Evolutionary conservation across 2,113 vertebrate species (phyloP).

Genomic region (Picathartes gymnocephalus): DNA sequence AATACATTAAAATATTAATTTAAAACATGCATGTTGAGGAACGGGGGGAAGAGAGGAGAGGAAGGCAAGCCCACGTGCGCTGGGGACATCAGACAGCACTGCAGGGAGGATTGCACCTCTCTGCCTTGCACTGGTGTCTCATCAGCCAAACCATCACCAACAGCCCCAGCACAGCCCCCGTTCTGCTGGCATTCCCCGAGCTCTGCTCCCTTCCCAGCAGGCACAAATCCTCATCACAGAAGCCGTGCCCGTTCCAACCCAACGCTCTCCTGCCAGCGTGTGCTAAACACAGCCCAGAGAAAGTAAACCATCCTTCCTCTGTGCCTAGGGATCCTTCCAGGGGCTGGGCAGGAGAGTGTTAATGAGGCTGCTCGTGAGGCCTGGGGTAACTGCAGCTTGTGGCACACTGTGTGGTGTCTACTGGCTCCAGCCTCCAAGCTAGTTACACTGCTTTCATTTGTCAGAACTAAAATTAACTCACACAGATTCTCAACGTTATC

Average conservation of each 20-base stretch:
- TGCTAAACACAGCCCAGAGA: neutral
- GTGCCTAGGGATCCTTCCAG: neutral
- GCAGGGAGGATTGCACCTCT: neutral
- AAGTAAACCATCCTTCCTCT: neutral
- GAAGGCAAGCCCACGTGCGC: neutral
- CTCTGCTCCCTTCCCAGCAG: neutral
- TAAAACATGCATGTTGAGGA: neutral
- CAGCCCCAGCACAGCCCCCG: neutral
- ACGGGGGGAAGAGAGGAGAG: neutral
- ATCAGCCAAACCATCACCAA: neutral
- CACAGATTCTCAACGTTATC: neutral
- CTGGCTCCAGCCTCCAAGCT: neutral
- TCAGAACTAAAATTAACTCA: conserved; percentile 49
- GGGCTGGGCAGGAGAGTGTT: neutral
- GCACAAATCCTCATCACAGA: neutral
- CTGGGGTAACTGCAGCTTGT: neutral
- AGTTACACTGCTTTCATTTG: neutral
- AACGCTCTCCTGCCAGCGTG: neutral
- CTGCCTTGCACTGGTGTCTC: neutral
- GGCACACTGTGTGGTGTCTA: neutral
- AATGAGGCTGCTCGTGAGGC: neutral
- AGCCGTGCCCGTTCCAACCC: neutral
- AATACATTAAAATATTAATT: neutral
- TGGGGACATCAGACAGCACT: neutral
- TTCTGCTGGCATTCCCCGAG: rapidly evolving